phyloP scores from a whole-genome alignment of 2,797 vertebrate species.

The Eidolon dupreanum region DNA sequence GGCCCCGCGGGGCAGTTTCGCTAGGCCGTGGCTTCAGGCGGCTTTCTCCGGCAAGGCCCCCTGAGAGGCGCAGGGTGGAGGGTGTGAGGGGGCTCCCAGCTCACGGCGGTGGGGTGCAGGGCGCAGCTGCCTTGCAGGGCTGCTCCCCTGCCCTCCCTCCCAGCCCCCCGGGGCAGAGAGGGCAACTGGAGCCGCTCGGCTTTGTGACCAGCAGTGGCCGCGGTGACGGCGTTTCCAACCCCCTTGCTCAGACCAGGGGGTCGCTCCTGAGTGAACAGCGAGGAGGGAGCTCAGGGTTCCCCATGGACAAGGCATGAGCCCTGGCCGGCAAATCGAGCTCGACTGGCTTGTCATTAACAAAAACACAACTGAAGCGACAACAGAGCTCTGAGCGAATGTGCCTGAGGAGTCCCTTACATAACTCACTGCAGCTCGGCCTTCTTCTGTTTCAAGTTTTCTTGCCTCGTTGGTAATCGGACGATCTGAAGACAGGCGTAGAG shows the following conservation, averaged over 20 bases:
- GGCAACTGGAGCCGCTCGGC: constrained; percentile 32
- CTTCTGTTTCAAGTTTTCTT: constrained; percentile 84
- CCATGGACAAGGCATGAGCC: constrained; percentile 77
- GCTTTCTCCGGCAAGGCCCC: constrained; percentile 45
- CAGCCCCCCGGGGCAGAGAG: constrained; percentile 64
- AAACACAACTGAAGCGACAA: not conserved
- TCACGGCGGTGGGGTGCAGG: constrained; percentile 48
- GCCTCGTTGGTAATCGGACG: constrained; percentile 84
- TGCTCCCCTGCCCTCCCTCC: constrained; percentile 66
- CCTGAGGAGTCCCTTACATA: constrained; percentile 84
- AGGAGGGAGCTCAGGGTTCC: constrained; percentile 74
- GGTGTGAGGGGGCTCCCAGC: constrained; percentile 42
- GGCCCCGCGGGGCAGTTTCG: no score
- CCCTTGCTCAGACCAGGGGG: constrained; percentile 68
- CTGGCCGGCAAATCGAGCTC: constrained; percentile 75
- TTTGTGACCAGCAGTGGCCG: no score
- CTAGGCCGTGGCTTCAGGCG: not conserved
- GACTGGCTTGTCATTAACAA: constrained; percentile 80
- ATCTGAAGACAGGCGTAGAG: constrained; percentile 85
- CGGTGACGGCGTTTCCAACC: constrained; percentile 59
- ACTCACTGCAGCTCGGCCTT: constrained; percentile 83
- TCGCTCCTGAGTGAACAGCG: not conserved
- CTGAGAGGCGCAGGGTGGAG: constrained; percentile 49
- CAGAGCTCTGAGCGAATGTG: constrained; percentile 80
- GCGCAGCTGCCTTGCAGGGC: constrained; percentile 1